Conservation (phyloP, 2,113 vertebrate genomes). For the Podarcis cretensis region DNA sequence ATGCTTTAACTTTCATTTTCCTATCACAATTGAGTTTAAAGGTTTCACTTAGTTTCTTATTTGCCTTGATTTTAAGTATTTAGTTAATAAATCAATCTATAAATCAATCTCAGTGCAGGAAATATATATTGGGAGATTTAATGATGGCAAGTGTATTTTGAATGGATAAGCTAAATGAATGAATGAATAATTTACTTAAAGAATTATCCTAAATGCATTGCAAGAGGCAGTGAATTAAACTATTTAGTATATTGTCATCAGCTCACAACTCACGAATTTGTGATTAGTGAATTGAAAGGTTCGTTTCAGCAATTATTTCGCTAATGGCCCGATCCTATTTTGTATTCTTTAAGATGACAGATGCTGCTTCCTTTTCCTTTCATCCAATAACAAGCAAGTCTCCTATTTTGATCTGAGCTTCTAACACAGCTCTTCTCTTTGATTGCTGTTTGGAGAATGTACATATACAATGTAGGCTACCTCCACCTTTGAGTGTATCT, state of each 20-base stretch:
- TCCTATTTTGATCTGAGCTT: neutral
- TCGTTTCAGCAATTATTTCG: neutral
- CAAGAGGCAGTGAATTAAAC: neutral
- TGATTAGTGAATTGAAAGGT: neutral
- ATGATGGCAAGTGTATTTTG: neutral
- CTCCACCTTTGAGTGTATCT: neutral
- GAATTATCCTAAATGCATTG: neutral
- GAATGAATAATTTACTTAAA: neutral
- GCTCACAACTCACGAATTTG: neutral
- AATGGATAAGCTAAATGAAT: neutral
- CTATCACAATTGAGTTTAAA: neutral
- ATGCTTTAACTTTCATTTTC: neutral
- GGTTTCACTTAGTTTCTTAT: neutral
- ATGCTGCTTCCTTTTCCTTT: conserved; percentile 2
- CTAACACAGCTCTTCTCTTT: neutral
- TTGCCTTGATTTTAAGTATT: neutral
- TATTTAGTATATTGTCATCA: neutral
- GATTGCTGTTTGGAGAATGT: neutral
- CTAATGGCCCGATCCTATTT: neutral
- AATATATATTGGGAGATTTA: neutral
- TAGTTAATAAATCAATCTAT: neutral
- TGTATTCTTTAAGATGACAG: neutral
- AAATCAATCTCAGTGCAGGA: neutral
- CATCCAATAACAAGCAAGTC: neutral
- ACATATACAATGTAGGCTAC: neutral